Base-by-base conservation (phyloP, 1,140 invertebrate genomes). In the Neomicropteryx cornuta region DNA sequence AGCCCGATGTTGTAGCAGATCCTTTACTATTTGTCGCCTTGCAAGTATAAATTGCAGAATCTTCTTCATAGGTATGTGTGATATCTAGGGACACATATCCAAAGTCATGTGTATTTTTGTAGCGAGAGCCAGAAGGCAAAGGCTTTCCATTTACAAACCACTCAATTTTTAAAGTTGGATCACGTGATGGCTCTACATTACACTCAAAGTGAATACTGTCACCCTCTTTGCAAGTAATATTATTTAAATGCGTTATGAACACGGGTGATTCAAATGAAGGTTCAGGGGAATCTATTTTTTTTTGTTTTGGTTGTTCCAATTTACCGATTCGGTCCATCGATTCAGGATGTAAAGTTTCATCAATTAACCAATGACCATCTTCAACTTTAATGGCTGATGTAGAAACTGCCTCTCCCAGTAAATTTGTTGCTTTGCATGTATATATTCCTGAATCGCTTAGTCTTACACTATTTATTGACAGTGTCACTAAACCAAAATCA, bases 131-230 rank as follows among this genome's bases (percentile, higher is more conserved):
- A 29, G 73, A 76, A 42, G 81, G 81, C 37, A 92, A 58, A 5
- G 82, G 77, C 62, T 88, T 83, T 10, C 82, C 84, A 53, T 92
- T 92, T 34, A 86, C 72, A 66, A 85, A 89, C 87, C 88, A 92
- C 64, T 91, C 87, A 48, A 94, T 86, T 51, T 83, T 84, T 71
- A 97, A 80, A 8, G 87, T 94, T 2, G 92, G 91, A 67, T 97
- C 93, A 58, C 89, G 87, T 8, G 88, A 83, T 23, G 93, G 93
- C 58, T 95, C 85, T 4, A 97, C 87, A 46, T 84, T 83, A 57
- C 90, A 95, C 62, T 96, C 90, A 54, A 99, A 98, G 60, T 91
- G 89, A 45, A 83, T 87, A 41, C 83, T 85, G 41, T 94, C 88
- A 33, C 83, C 83, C 71, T 97, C 93, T 39, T 79, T 80, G 50